Percentiles rank a stretch among this genome's conserved stretches.
Conservation (phyloP, 2,113 vertebrate species). For the Microtus oregoni region DNA sequence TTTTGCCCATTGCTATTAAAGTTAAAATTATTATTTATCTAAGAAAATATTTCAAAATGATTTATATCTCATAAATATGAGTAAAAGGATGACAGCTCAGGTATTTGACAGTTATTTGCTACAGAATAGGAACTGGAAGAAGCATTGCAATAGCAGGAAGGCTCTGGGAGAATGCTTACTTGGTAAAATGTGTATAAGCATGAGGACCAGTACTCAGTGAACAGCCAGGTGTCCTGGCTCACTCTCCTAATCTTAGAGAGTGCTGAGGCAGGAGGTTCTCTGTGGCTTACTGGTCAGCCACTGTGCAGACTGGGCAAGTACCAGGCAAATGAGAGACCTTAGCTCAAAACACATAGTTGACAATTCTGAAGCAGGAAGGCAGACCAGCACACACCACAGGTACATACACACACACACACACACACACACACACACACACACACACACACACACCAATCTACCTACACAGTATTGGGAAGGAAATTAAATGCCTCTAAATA, state of each 20-base stretch:
- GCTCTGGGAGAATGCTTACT: background rate
- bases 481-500: constrained; percentile 32
- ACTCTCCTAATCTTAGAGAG: background rate
- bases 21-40: constrained; percentile 17
- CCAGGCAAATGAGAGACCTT: background rate
- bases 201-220: background rate
- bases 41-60: constrained; percentile 5
- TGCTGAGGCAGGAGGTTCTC: background rate
- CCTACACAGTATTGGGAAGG: background rate
- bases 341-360: background rate
- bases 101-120: background rate
- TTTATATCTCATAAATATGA: constrained; percentile 11
- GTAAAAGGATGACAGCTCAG: background rate
- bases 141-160: constrained; percentile 9
- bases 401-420: background rate
- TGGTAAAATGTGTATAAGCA: background rate
- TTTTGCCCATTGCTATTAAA: constrained; percentile 7
- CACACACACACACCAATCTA: background rate
- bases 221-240: background rate
- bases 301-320: background rate
- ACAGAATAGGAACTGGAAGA: background rate
- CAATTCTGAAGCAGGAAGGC: background rate
- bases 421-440: background rate
- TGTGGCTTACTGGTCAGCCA: background rate
- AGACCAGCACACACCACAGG: background rate